Evolutionary conservation across 2,888 invertebrate genomes (phyloP).

Genomic region (Archaeoteleia sp.): DNA sequence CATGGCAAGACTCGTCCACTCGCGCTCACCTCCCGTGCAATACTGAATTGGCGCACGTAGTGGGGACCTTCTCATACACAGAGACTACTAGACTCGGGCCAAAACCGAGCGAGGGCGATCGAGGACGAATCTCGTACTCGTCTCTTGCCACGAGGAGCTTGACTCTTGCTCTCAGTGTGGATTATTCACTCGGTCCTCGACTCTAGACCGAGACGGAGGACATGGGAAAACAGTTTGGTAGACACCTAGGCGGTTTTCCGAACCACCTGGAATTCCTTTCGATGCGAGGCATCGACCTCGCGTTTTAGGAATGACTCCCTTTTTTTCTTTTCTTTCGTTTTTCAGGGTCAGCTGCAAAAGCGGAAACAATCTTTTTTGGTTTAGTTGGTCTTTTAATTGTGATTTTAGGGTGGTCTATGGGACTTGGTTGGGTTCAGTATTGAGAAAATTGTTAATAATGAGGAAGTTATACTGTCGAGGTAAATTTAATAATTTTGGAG

Average conservation of each 20-base stretch:
- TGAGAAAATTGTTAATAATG: no score
- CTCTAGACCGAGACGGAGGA: constrained; percentile 20
- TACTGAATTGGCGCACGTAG: constrained; percentile 59
- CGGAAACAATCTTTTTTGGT: no score
- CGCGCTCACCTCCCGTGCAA: constrained; percentile 63
- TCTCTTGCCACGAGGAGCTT: constrained; percentile 3
- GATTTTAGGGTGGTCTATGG: no score
- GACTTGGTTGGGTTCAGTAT: no score
- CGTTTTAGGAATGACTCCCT: neutral
- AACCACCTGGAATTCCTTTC: constrained; percentile 5
- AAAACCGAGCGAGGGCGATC: constrained; percentile 12
- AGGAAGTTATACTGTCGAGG: no score
- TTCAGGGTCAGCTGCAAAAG: no score
- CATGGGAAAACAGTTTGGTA: constrained; percentile 6
- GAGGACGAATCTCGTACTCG: constrained; percentile 1
- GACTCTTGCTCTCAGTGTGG: constrained; percentile 1
- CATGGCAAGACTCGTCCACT: constrained; percentile 56
- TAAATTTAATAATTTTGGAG: no score
- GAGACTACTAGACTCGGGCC: constrained; percentile 10
- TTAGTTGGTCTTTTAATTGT: no score
- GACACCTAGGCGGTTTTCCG: neutral
- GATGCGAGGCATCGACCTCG: neutral
- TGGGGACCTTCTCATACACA: neutral
- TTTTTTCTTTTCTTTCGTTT: neutral
- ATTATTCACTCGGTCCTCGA: constrained; percentile 46